Base-by-base conservation (phyloP, 2,888 invertebrate species). In the Torymus auratus region DNA sequence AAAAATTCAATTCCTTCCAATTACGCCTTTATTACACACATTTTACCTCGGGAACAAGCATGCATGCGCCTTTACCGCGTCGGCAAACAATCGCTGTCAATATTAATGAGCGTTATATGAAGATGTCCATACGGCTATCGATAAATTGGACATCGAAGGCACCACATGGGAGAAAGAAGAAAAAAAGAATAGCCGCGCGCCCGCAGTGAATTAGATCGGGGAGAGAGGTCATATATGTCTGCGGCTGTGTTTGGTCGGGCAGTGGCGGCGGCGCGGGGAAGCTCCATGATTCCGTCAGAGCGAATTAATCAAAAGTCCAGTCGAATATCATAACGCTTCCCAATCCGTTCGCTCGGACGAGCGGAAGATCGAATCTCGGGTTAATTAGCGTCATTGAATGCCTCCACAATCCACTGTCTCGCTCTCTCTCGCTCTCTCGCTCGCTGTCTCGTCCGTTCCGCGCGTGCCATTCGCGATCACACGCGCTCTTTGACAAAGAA, bases 341-440 rank as follows among this genome's bases (percentile, higher is more conserved):
- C 79, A 80, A 84, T 85, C 83, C 83, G 83, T 83, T 83, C 83
- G 83, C 84, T 85, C 79, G 83, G 84, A 84, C 83, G 83, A 86
- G 84, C 84, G 78, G 78, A 82, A 85, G 86, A 88, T 88, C 85
- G 85, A 86, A 87, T 88, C 87, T 84, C 84, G 85, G 85, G 86
- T 86, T 86, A 86, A 88, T 87, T 86, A 86, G 83, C 85, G 80
- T 80, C 80, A 80, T 80, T 80, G 82, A 80, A 74, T 82, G 73
- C 73, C 83, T 72, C 71, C 28, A 17, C 70, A 65, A 41, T 15
- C 70, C 71, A 13, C 15, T 58, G 41, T 71, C 75, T 55, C 55
- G 58, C 73, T 60, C 72, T 61, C 62, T 69, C 56, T 61, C 41
- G 60, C 72, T 64, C 56, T n/a, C 50, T 53, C 10, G 15, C 15